A percentile compares a stretch with the other conserved stretches of the same genome.
Conservation (phyloP, 2,797 vertebrate species). For the Selene dorsalis region DNA sequence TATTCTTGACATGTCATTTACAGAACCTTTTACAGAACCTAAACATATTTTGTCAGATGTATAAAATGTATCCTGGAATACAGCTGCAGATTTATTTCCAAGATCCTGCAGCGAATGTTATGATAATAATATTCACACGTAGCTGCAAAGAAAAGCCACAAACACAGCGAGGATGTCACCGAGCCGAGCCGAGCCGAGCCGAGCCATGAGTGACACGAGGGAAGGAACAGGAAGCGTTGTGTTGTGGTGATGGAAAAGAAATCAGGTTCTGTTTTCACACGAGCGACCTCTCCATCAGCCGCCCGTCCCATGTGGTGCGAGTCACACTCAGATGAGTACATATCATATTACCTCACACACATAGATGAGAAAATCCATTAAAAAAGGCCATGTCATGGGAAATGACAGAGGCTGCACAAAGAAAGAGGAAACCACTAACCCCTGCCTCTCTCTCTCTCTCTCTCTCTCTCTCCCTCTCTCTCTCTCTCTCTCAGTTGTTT, state of each 20-base stretch:
- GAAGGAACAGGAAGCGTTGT: constrained; percentile 13
- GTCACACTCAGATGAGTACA: constrained; percentile 59
- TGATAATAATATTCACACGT: background rate
- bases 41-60: background rate
- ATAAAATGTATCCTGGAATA: background rate
- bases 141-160: background rate
- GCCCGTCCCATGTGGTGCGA: constrained; percentile 35
- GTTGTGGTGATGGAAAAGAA: constrained; percentile 17
- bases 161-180: background rate
- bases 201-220: constrained; percentile 20
- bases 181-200: too few relatives aligned
- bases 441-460: background rate
- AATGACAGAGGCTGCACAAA: constrained; percentile 39
- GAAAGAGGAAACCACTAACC: constrained; percentile 30
- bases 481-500: constrained; percentile 18
- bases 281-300: constrained; percentile 44
- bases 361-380: constrained; percentile 70
- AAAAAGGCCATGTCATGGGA: constrained; percentile 63
- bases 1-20: too few relatives aligned
- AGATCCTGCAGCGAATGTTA: background rate
- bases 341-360: constrained; percentile 60
- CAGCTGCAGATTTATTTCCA: background rate
- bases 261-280: constrained; percentile 57
- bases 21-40: too few relatives aligned
- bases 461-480: background rate